phyloP scores from a whole-genome alignment of 1,140 invertebrate genomes.

The Penaeus vannamei region DNA sequence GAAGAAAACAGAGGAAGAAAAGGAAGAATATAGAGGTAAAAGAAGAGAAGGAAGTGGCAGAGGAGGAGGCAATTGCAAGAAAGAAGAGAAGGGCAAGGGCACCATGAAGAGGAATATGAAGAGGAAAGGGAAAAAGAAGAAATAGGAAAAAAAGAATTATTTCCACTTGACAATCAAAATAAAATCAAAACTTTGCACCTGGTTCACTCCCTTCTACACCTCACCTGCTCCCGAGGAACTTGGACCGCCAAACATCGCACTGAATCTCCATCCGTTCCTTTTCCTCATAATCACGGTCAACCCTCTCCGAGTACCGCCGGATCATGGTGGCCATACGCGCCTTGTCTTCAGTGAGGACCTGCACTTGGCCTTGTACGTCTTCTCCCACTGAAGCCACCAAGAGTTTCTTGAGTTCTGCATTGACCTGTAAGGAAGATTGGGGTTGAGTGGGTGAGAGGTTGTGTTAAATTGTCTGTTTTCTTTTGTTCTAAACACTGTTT shows the following conservation, averaged over 20 bases:
- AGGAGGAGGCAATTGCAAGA: too few species aligned
- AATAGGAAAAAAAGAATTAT: too few species aligned
- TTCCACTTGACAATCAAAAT: too few species aligned
- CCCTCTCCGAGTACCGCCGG: conserved; percentile 85
- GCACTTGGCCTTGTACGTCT: conserved; percentile 90
- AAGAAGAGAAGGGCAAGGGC: too few species aligned
- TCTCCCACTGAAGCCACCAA: conserved; percentile 94
- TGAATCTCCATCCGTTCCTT: conserved; percentile 92
- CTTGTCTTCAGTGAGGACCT: conserved; percentile 91
- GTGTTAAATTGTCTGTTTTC: too few species aligned
- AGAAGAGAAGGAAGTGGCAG: too few species aligned
- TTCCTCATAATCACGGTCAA: conserved; percentile 91
- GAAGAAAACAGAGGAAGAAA: not conserved
- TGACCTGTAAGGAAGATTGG: conserved; percentile 78
- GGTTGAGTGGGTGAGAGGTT: too few species aligned
- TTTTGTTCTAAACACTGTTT: too few species aligned
- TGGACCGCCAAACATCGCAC: conserved; percentile 95
- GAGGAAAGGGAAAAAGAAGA: too few species aligned
- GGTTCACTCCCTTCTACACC: not conserved
- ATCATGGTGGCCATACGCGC: conserved; percentile 87
- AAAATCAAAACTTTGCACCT: too few species aligned
- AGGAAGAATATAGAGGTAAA: too few species aligned
- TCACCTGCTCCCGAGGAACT: conserved; percentile 92
- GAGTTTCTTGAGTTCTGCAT: conserved; percentile 92
- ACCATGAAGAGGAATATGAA: too few species aligned